phyloP scores from a whole-genome alignment of 1,140 invertebrate species.

The Drosophila nannoptera region DNA sequence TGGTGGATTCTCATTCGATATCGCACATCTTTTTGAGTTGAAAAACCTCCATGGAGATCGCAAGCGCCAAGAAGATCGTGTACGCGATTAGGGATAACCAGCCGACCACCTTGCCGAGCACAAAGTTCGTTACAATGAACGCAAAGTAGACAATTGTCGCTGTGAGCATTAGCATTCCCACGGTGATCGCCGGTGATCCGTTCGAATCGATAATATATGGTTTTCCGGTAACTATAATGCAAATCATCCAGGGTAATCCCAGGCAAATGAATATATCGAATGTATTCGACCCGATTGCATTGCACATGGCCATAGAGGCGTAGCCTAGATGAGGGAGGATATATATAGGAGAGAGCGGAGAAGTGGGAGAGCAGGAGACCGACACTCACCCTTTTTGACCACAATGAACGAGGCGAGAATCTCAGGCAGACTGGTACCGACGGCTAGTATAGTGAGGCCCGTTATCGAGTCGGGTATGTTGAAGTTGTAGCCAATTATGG shows the following conservation, averaged over 20 bases:
- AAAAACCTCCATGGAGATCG: constrained; percentile 89
- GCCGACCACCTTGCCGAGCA: constrained; percentile 86
- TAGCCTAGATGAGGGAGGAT: constrained; percentile 79
- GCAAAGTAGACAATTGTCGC: constrained; percentile 84
- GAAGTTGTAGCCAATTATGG: constrained; percentile 89
- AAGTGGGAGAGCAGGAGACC: no score
- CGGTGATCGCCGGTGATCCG: constrained; percentile 87
- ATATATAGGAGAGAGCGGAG: neutral
- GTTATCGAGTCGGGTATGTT: constrained; percentile 87
- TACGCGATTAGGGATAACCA: constrained; percentile 86
- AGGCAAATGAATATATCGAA: constrained; percentile 91
- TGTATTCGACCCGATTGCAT: constrained; percentile 92
- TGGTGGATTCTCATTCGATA: constrained; percentile 34
- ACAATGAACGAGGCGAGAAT: constrained; percentile 90
- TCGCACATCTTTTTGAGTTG: constrained; percentile 85
- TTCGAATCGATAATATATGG: constrained; percentile 83
- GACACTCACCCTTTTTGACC: constrained; percentile 83
- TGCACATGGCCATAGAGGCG: constrained; percentile 91
- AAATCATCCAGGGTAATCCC: constrained; percentile 90
- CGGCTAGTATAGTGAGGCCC: constrained; percentile 87
- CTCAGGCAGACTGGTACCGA: constrained; percentile 89
- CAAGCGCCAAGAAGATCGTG: constrained; percentile 84
- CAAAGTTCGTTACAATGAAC: constrained; percentile 68
- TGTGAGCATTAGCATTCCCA: constrained; percentile 86
- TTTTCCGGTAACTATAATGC: constrained; percentile 78